Base-by-base conservation (phyloP, 2,113 vertebrate species). In the Oncorhynchus clarkii region DNA sequence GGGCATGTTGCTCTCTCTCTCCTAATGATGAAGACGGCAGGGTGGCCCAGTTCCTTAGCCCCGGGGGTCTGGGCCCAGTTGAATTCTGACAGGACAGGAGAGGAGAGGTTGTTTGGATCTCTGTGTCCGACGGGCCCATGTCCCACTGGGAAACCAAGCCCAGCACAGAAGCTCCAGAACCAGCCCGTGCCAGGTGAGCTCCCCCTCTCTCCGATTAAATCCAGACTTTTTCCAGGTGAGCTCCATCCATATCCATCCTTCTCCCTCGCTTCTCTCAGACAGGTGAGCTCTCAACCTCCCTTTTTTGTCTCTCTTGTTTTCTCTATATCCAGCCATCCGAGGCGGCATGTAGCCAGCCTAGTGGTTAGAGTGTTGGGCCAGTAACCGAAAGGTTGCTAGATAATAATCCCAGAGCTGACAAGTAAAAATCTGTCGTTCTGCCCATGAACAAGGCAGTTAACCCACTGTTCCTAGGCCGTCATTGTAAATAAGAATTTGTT, bases 51-150 rank as follows among this genome's bases (percentile, higher is more conserved):
- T 89, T 93, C 82, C 84, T 12, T 72, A 83, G 87, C 86, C 89
- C 84, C 87, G 74, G 84, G 77, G 84, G 86, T 88, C 80, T 85
- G 87, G 90, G 88, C 88, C 91, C 89, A 89, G 86, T 90, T 92
- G 88, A 89, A 85, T 90, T 92, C 89, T 91, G 90, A 91, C 90
- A 91, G 84, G 87, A 82, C 49, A 54, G 16, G 14, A 16, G 9
- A 45, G 39, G 39, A 45, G 14, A 54, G 51, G 51, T 14, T 51
- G 49, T 4, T 14, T 73, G 78, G 81, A 88, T 89, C 84, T 70
- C 73, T 14, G 80, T 67, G 79, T 82, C 82, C 81, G 73, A 73
- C 29, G 67, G 66, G 22, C 62, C 45, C 18, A 9, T 16, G 8
- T 45, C 73, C 71, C 70, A 73, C 54, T 60, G 72, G 74, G 59